These are phyloP conservation scores for Trogon melanurus DNA, from an alignment of 2,113 vertebrate genomes.

Conservation along the genomic window DNA sequence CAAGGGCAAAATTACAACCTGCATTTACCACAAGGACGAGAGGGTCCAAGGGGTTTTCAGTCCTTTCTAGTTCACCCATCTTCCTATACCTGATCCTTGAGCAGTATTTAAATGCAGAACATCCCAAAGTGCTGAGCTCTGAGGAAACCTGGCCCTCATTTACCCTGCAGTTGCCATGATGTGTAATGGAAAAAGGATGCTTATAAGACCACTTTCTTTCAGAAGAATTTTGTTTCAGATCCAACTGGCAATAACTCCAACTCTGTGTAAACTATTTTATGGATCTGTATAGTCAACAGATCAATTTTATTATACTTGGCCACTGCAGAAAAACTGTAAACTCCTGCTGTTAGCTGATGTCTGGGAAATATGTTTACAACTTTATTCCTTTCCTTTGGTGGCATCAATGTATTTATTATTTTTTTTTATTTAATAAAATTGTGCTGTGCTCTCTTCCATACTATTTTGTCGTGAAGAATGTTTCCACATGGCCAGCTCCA, in stretches of 20 bases:
- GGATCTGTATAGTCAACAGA: conserved; percentile 61
- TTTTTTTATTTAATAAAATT: conserved; percentile 25
- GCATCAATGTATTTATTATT: conserved; percentile 13
- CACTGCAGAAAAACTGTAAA: conserved; percentile 49
- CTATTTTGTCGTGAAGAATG: conserved; percentile 21
- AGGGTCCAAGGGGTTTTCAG: neutral
- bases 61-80: neutral
- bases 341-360: conserved; percentile 47
- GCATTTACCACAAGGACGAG: neutral
- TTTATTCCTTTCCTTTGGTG: conserved; percentile 44
- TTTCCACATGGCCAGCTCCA: neutral
- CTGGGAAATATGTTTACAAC: conserved; percentile 58
- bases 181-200: conserved; percentile 25
- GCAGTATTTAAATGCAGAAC: neutral
- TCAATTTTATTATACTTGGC: conserved; percentile 67
- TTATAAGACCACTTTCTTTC: conserved; percentile 22
- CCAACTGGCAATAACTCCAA: conserved; percentile 24
- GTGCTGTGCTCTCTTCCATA: neutral
- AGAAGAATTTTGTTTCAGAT: conserved; percentile 40
- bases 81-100: neutral
- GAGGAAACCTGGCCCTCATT: neutral
- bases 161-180: neutral
- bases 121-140: neutral
- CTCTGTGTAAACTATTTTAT: conserved; percentile 55
- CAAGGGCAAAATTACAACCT: neutral